Evolutionary conservation across 2,888 invertebrate species (phyloP).

Genomic region (Orgyia antiqua): DNA sequence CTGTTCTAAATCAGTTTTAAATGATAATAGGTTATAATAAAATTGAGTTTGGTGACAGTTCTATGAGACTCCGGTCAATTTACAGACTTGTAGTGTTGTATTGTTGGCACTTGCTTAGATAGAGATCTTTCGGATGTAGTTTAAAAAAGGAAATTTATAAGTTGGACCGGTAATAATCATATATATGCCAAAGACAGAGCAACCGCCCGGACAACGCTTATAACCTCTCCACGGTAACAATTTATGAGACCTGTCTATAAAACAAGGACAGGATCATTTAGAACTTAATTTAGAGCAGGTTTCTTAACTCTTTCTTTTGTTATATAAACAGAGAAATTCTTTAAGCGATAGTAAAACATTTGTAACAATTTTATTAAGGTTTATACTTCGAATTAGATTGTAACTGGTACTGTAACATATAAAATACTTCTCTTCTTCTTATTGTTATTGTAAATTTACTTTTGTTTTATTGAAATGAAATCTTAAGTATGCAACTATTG

Average conservation of each 20-base stretch:
- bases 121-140: slow-evolving; percentile 57
- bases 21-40: slow-evolving; percentile 53
- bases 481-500: too few species aligned
- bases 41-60: slow-evolving; percentile 50
- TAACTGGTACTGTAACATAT: too few species aligned
- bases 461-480: too few species aligned
- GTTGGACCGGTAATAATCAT: slow-evolving; percentile 58
- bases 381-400: too few species aligned
- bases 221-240: slow-evolving; percentile 57
- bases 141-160: slow-evolving; percentile 63
- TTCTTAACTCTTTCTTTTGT: slow-evolving; percentile 23
- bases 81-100: slow-evolving; percentile 36
- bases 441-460: too few species aligned
- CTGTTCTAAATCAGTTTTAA: slow-evolving; percentile 52
- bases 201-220: slow-evolving; percentile 51
- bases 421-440: too few species aligned
- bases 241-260: slow-evolving; percentile 61
- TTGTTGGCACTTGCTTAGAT: slow-evolving; percentile 43
- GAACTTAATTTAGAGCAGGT: slow-evolving; percentile 64
- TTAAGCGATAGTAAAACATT: too few species aligned
- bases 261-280: slow-evolving; percentile 60
- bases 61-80: slow-evolving; percentile 33
- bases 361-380: too few species aligned
- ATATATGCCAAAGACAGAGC: slow-evolving; percentile 56
- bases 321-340: slow-evolving; percentile 12